Conservation (phyloP, 2,797 vertebrate genomes). For the Erethizon dorsatum region DNA sequence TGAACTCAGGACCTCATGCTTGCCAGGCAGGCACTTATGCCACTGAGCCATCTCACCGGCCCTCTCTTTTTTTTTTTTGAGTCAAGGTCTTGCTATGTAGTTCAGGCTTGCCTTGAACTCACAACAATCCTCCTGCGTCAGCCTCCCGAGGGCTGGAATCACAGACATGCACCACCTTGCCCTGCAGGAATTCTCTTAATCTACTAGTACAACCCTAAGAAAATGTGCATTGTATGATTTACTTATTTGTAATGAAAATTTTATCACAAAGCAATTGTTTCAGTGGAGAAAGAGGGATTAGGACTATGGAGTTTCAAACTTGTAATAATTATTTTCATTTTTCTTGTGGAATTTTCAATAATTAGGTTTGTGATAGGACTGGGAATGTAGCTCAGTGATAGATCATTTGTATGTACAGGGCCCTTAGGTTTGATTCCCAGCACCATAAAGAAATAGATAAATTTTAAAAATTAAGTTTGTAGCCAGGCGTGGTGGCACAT, state of each 20-base stretch:
- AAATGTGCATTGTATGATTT: background rate
- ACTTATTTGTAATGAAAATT: slow-evolving; percentile 43
- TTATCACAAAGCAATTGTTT: slow-evolving; percentile 15
- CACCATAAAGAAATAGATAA: background rate
- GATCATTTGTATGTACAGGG: background rate
- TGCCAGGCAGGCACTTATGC: no score
- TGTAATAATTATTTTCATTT: slow-evolving; percentile 36
- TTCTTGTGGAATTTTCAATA: slow-evolving; percentile 47
- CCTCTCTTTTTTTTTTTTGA: no score
- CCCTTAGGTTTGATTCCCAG: background rate
- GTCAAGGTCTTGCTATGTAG: background rate
- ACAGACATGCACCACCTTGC: no score
- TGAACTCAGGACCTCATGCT: no score
- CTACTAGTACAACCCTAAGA: background rate
- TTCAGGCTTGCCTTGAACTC: no score
- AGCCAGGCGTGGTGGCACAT: background rate
- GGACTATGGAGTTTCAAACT: slow-evolving; percentile 5
- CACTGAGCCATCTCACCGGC: no score
- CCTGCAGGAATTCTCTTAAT: background rate
- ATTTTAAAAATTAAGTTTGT: background rate
- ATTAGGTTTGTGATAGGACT: background rate
- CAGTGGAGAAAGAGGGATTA: background rate
- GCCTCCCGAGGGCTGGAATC: no score
- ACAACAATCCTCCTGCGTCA: no score
- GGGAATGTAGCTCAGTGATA: background rate